Base-by-base conservation (phyloP, 2,113 vertebrate species). In the Telmatochromis sp. region DNA sequence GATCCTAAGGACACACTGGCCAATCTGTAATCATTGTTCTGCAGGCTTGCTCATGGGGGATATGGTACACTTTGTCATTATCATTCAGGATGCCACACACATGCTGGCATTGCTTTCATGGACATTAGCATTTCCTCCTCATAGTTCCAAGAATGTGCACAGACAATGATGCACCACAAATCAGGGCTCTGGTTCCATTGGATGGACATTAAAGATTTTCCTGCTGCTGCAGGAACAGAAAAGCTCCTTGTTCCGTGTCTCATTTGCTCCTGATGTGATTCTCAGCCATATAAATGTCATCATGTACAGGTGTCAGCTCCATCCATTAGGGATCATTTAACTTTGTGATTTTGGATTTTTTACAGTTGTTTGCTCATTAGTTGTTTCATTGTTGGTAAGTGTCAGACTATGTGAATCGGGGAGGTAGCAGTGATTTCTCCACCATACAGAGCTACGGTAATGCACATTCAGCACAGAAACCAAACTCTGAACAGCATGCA, bases 11-110 rank as follows among this genome's bases (percentile, higher is more conserved):
- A 90, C 91, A 93, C 93, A 86, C 54, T 28, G 60, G 85, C 91
- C 93, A 91, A 92, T 92, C 93, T 94, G 93, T 94, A 95, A 96
- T 96, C 95, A 96, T 92, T 91, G 89, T 95, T 93, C 93, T 31
- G 84, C 93, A 94, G 94, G 83, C 91, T 80, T 65, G 86, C 90
- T 93, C 94, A 88, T 81, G 40, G 60, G 92, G 95, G 91, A 94
- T 81, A 79, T 8, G 63, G 83, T 81, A 84, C 58, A 81, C 88
- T 93, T 89, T 88, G 86, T 92, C 89, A 89, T 89, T 94, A 92
- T 92, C 90, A 87, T 91, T 93, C 90, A 92, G 45, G 63, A 87
- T 89, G 87, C 82, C 84, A 89, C 90, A 89, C 93, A 92, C 86
- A 89, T 57, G 82, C 89, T 91, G 88, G 65, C 85, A 79, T 14